These are phyloP conservation scores for Vanessa atalanta DNA, from an alignment of 1,140 invertebrate species.

Conservation along the genomic window DNA sequence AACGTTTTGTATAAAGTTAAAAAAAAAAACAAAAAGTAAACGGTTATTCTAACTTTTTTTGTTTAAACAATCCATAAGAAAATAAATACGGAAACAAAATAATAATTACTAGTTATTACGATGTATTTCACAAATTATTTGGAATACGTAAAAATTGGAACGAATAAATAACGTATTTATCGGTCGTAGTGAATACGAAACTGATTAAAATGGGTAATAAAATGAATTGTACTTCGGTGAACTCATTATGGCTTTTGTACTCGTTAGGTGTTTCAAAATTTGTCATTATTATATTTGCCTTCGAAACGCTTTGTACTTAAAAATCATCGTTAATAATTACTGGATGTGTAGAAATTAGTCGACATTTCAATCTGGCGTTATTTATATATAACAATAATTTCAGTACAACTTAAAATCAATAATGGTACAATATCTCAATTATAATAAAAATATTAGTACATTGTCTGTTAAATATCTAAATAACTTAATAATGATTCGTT, in stretches of 20 bases:
- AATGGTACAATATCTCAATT: neutral
- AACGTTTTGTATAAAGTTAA: no score
- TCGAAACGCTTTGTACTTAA: constrained; percentile 65
- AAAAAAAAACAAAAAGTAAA: no score
- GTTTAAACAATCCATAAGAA: no score
- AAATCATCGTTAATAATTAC: constrained; percentile 12
- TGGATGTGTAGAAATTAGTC: constrained; percentile 12
- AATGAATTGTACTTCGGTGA: constrained; percentile 8
- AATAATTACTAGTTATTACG: no score
- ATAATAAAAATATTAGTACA: neutral
- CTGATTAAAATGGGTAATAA: neutral
- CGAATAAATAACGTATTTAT: neutral
- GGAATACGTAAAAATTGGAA: no score
- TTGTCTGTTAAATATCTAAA: neutral
- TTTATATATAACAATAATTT: constrained; percentile 9
- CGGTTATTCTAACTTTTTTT: no score
- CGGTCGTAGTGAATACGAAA: neutral
- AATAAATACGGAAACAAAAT: no score
- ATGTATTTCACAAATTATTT: no score
- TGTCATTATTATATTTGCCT: constrained; percentile 40
- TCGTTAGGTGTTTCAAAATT: constrained; percentile 15
- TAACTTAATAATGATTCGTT: neutral
- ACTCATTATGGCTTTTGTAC: neutral
- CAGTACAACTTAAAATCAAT: constrained; percentile 10
- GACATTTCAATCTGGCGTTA: neutral